Percentiles rank a stretch among this genome's conserved stretches.
Conservation (phyloP, 2,113 vertebrate species). For the Chunga burmeisteri region DNA sequence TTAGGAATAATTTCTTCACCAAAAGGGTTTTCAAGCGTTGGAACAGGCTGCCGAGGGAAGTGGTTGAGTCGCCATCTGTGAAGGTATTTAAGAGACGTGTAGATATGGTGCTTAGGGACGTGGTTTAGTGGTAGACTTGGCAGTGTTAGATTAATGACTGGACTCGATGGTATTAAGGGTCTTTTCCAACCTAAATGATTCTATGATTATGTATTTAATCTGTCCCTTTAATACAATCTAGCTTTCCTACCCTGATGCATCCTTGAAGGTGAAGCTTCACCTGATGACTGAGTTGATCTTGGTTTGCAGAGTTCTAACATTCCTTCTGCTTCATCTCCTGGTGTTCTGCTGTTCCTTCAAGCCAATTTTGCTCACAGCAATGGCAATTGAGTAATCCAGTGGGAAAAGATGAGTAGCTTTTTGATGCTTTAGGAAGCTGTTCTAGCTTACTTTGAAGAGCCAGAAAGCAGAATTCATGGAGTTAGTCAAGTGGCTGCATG, state of each 20-base stretch:
- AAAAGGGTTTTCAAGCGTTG: background rate
- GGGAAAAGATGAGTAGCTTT: background rate
- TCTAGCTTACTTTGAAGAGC: background rate
- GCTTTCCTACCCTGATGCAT: background rate
- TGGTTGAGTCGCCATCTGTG: background rate
- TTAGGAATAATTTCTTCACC: background rate
- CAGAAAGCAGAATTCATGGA: background rate
- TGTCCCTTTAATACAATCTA: background rate
- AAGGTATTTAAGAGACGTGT: accelerated
- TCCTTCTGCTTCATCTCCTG: background rate
- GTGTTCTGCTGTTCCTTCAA: background rate
- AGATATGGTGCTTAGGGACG: too few species aligned
- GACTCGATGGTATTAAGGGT: too few species aligned
- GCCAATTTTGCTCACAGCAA: background rate
- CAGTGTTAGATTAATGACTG: too few species aligned
- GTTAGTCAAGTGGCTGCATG: background rate
- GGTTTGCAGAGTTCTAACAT: background rate
- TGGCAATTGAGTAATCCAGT: background rate
- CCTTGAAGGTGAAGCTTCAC: background rate
- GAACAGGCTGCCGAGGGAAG: background rate
- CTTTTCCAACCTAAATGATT: background rate
- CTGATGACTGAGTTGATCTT: background rate
- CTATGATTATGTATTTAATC: background rate
- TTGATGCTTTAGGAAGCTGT: background rate
- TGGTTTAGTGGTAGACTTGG: too few species aligned